These are phyloP conservation scores for Semaprochilodus insignis DNA, from an alignment of 2,797 vertebrate species.

Conservation along the genomic window DNA sequence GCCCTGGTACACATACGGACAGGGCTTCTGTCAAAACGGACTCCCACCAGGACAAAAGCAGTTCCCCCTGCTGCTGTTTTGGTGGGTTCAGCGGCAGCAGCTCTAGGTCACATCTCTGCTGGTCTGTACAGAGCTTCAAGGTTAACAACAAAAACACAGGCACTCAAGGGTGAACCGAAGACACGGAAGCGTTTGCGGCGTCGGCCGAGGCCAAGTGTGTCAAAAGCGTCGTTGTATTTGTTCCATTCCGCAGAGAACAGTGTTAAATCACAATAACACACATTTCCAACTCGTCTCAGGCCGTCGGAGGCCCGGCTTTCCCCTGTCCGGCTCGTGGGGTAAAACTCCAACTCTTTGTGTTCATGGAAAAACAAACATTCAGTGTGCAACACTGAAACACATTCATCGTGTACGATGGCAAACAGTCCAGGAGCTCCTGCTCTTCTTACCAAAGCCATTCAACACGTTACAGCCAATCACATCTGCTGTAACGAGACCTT, in stretches of 20 bases:
- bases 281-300: background rate
- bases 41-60: background rate
- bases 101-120: background rate
- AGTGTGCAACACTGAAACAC: background rate
- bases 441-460: background rate
- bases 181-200: background rate
- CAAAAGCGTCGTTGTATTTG: slow-evolving; percentile 47
- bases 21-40: no score
- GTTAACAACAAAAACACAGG: slow-evolving; percentile 14
- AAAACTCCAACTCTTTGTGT: slow-evolving; percentile 12
- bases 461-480: background rate
- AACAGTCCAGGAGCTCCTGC: background rate
- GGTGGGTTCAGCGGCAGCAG: background rate
- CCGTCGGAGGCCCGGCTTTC: background rate
- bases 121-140: background rate
- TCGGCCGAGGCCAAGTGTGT: slow-evolving; percentile 45
- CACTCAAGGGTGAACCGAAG: background rate
- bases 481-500: background rate
- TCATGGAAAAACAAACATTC: slow-evolving; percentile 27
- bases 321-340: background rate
- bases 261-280: slow-evolving; percentile 1
- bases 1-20: no score
- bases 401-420: background rate
- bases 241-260: slow-evolving; percentile 29
- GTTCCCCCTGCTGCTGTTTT: no score